Evolutionary conservation across 2,888 invertebrate species (phyloP), one percentile per base, ranked within the genome.

Genomic region (Nasonia oneida): DNA sequence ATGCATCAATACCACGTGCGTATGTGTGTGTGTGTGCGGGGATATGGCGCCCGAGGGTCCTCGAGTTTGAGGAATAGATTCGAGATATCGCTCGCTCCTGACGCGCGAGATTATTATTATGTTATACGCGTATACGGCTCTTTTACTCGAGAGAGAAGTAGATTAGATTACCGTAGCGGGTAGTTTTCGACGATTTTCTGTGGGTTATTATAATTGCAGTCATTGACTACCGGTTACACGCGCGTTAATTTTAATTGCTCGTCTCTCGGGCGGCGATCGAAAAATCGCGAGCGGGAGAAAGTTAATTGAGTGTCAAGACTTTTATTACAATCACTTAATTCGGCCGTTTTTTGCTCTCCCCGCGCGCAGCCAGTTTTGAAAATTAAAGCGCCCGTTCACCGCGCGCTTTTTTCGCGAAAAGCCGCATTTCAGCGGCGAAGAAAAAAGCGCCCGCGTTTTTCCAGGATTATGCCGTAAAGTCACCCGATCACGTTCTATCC

Each of bases 1-100:
- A 92, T 92, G 90, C 91, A 91, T 91, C 91, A 90, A 92, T 92
- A 92, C 89, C 89, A 50, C 75, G 71, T 3, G 39, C 8, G 15
- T 18, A 2, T 70, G 10, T 57, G 67, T n/a, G 67, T 29, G 50
- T 50, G 50, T 50, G 73, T 79, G 80, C 15, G 50, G 42, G 18
- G 23, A 53, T 42, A 75, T 14, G 61, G 53, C 15, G 75, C 70
- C 71, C 67, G 50, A 61, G 78, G 61, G 79, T 57, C 71, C 42
- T 67, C 8, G 71, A 61, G 39, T 39, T 71, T 15, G 71, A 85
- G 57, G 50, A 78, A 81, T 71, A 83, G 74, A 61, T 61, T 61
- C 23, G 10, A 61, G 57, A 61, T 61, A 61, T 8, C n/a, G 8
- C n/a, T 29, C 1, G n/a, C 4, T 2, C n/a, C 4, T 61, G 57